Conservation (phyloP, 2,797 vertebrate species). For the Masticophis lateralis region DNA sequence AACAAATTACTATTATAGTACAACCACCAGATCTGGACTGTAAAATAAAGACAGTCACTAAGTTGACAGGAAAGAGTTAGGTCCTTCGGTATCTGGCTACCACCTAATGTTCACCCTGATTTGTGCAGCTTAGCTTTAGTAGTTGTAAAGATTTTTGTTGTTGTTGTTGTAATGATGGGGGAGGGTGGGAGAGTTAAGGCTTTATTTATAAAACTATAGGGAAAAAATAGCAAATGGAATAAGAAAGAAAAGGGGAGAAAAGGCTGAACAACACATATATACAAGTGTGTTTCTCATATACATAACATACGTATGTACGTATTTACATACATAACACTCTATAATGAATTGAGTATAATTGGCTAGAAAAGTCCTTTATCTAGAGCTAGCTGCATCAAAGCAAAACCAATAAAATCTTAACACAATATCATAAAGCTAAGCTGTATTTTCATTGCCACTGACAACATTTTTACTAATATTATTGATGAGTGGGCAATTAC, state of each 20-base stretch:
- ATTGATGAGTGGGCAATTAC: neutral
- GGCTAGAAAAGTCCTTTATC: neutral
- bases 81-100: neutral
- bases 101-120: neutral
- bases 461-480: neutral
- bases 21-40: neutral
- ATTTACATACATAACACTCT: neutral
- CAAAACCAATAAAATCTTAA: neutral
- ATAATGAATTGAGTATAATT: neutral
- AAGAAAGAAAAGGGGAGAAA: neutral
- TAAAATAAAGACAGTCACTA: neutral
- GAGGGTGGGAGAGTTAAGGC: neutral
- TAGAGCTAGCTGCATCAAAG: neutral
- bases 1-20: neutral
- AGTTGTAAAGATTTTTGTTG: neutral
- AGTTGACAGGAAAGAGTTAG: neutral
- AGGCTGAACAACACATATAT: neutral
- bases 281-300: neutral
- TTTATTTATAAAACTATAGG: neutral
- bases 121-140: neutral
- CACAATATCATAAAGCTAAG: neutral
- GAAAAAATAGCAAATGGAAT: neutral
- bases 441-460: neutral
- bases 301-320: neutral
- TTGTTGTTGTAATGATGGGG: neutral